phyloP scores from a whole-genome alignment of 1,140 invertebrate species.

The Branchinecta lindahli region DNA sequence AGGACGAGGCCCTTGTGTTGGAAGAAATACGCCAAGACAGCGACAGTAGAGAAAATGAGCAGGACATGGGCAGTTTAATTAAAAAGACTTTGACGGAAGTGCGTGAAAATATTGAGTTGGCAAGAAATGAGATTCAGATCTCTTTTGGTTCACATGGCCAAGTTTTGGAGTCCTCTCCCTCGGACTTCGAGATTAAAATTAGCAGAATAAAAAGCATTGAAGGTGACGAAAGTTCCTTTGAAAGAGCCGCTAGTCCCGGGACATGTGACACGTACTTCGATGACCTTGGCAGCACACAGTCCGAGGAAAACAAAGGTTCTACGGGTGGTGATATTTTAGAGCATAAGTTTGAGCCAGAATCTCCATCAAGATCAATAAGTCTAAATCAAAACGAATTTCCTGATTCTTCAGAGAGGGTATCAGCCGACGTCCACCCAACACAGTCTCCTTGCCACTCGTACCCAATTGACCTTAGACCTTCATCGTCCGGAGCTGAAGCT shows the following conservation, averaged over 20 bases:
- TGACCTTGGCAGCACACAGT: too few species aligned
- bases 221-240: too few species aligned
- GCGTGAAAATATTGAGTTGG: conserved; percentile 46
- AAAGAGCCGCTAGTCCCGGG: too few species aligned
- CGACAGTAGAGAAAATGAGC: background rate
- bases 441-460: background rate
- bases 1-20: conserved; percentile 30
- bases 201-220: too few species aligned
- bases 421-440: too few species aligned
- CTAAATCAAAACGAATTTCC: too few species aligned
- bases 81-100: conserved; percentile 48
- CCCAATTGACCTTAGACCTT: background rate
- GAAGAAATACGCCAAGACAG: conserved; percentile 33
- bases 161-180: conserved; percentile 43
- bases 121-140: conserved; percentile 46
- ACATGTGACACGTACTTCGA: too few species aligned
- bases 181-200: conserved; percentile 49
- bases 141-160: conserved; percentile 32
- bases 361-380: too few species aligned
- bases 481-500: conserved; percentile 22
- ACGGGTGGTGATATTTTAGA: too few species aligned
- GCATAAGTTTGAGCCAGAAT: too few species aligned
- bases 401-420: too few species aligned
- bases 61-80: conserved; percentile 22
- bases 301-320: too few species aligned